Percentiles rank a stretch among this genome's conserved stretches.
phyloP scores from a whole-genome alignment of 1,140 invertebrate genomes.

The Centruroides vittatus region DNA sequence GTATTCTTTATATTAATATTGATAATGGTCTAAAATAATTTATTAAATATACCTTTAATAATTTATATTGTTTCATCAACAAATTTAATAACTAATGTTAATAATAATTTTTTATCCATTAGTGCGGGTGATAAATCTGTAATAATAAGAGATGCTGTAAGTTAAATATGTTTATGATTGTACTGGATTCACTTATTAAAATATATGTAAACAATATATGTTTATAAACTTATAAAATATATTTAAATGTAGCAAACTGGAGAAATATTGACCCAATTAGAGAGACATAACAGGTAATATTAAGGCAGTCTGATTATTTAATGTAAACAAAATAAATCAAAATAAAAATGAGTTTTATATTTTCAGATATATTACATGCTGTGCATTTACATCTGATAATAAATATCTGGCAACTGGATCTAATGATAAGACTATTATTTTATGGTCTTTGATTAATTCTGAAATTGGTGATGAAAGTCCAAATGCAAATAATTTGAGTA shows the following conservation, averaged over 20 bases:
- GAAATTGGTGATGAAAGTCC: constrained; percentile 26
- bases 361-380: constrained; percentile 50
- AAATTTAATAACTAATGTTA: too few relatives aligned
- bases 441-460: constrained; percentile 39
- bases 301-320: too few relatives aligned
- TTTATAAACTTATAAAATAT: too few relatives aligned
- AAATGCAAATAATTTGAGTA: constrained; percentile 21
- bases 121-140: too few relatives aligned
- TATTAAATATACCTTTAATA: too few relatives aligned
- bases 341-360: not conserved
- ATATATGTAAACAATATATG: too few relatives aligned
- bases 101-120: too few relatives aligned
- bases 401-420: constrained; percentile 49
- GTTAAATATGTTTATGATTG: not conserved
- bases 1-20: too few relatives aligned
- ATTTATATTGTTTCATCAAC: too few relatives aligned
- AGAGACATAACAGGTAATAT: constrained; percentile 25
- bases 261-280: constrained; percentile 22
- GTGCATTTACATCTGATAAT: constrained; percentile 47
- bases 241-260: constrained; percentile 18
- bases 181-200: too few relatives aligned
- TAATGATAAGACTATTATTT: constrained; percentile 50
- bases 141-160: not conserved
- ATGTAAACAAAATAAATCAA: too few relatives aligned
- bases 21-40: too few relatives aligned